These are phyloP conservation scores for Asbolus verrucosus DNA, from an alignment of 1,140 invertebrate genomes.

Conservation along the genomic window DNA sequence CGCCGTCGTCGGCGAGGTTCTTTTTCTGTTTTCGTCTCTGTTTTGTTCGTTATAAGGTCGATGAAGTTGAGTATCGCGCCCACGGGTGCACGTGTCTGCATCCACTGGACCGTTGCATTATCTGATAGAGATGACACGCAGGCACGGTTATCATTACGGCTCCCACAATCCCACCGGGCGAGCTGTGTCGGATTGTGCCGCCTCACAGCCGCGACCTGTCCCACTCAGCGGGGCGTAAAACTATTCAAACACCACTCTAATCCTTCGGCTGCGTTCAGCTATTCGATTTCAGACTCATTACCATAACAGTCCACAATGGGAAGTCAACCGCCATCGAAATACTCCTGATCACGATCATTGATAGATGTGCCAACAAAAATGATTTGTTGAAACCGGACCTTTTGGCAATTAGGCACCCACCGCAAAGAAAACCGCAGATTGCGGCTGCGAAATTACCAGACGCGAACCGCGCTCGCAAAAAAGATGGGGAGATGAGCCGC, in stretches of 20 bases:
- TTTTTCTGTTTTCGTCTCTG: not conserved
- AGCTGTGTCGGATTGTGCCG: slow-evolving; percentile 27
- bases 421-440: too few relatives aligned
- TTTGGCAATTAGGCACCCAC: slow-evolving; percentile 1
- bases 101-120: slow-evolving; percentile 37
- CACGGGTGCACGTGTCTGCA: slow-evolving; percentile 36
- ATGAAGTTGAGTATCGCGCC: slow-evolving; percentile 3
- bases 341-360: slow-evolving; percentile 26
- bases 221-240: slow-evolving; percentile 44
- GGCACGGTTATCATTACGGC: slow-evolving; percentile 41
- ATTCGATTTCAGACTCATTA: slow-evolving; percentile 7
- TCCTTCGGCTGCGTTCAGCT: slow-evolving; percentile 7
- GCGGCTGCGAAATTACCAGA: too few relatives aligned
- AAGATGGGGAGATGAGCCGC: not conserved
- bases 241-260: slow-evolving; percentile 45
- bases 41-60: not conserved
- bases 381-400: slow-evolving; percentile 17
- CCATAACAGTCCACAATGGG: slow-evolving; percentile 4
- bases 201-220: slow-evolving; percentile 33
- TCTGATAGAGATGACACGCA: slow-evolving; percentile 43
- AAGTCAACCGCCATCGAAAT: not conserved
- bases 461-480: not conserved
- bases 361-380: slow-evolving; percentile 26
- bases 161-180: slow-evolving; percentile 40
- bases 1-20: not conserved